Base-by-base conservation (phyloP, 2,113 vertebrate species). In the Gasterosteus aculeatus region DNA sequence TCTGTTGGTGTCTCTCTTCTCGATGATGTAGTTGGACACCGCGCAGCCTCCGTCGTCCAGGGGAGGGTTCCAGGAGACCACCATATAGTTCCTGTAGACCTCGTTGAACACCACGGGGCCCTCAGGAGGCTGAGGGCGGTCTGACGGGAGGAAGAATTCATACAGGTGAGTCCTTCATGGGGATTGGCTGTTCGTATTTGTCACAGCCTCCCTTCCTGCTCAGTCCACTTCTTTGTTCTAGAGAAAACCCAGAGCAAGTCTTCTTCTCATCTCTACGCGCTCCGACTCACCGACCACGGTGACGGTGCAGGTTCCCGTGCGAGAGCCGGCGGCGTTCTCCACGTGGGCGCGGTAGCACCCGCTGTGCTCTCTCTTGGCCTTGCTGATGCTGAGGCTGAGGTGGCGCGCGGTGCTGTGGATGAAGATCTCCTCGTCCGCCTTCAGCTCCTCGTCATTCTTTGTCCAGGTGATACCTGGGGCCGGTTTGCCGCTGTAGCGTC, bases 11-110 rank as follows among this genome's bases (percentile, higher is more conserved):
- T 99, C 98, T 87, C 95, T 96, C 93, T 98, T 99, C 91, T 99
- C 98, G 76, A 99, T 84, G 89, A 98, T 95, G 80, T 99, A 99
- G 93, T 98, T 99, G 84, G 97, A 98, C 81, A 99, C 90, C 83
- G 95, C 92, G 88, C 96, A 97, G 78, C 98, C 98, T 75, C 98
- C 98, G n/a, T 99, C 96, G 86, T 99, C 98, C 79, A 98, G 92
- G 39, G 98, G 98, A 60, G 97, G 97, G 64, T 96, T 98, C 98
- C 98, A 99, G 64, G 97, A 97, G 89, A 99, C 94, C 31, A 97
- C 75, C 96, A 99, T 97, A 89, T 96, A 90, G 85, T 98, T 96
- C 91, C 95, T 97, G 91, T 95, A 97, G 67, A 99, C 93, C 86
- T 99, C 97, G 42, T 99, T 91, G 91, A 99, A 99, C 64, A 93